Conservation (phyloP, 2,113 vertebrate species). For the Dipodomys stephensi region DNA sequence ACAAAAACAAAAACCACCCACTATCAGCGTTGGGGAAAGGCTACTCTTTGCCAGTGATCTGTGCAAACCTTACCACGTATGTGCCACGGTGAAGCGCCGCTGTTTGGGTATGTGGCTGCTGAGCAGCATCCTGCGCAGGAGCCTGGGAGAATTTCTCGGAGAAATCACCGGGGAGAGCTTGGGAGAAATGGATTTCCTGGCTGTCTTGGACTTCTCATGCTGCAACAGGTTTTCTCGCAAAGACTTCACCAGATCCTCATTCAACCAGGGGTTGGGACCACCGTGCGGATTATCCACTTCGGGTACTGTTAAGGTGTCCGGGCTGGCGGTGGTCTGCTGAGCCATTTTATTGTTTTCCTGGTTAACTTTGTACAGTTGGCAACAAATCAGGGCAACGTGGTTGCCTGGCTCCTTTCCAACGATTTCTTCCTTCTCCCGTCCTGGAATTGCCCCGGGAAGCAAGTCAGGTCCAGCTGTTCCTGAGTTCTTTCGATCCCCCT, state of each 20-base stretch:
- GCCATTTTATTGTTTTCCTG: conserved; percentile 87
- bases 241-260: conserved; percentile 97
- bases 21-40: neutral
- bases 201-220: conserved; percentile 92
- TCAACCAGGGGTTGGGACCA: conserved; percentile 92
- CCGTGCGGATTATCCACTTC: conserved; percentile 91
- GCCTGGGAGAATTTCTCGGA: conserved; percentile 95
- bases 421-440: conserved; percentile 48
- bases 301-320: conserved; percentile 93
- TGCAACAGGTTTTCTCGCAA: conserved; percentile 98
- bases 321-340: conserved; percentile 93
- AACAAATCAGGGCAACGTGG: conserved; percentile 72
- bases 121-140: conserved; percentile 96
- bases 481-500: conserved; percentile 71
- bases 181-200: conserved; percentile 93
- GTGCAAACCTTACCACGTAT: conserved; percentile 94
- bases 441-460: conserved; percentile 58
- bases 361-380: conserved; percentile 79
- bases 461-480: conserved; percentile 67
- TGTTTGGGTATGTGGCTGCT: conserved; percentile 97
- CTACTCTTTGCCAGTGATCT: neutral
- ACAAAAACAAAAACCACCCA: too few relatives aligned
- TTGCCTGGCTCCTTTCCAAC: conserved; percentile 67
- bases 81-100: conserved; percentile 97
- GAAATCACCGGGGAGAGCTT: conserved; percentile 92